These are phyloP conservation scores for Melanotaenia maccullochi DNA, from an alignment of 2,797 vertebrate genomes.

Conservation along the genomic window DNA sequence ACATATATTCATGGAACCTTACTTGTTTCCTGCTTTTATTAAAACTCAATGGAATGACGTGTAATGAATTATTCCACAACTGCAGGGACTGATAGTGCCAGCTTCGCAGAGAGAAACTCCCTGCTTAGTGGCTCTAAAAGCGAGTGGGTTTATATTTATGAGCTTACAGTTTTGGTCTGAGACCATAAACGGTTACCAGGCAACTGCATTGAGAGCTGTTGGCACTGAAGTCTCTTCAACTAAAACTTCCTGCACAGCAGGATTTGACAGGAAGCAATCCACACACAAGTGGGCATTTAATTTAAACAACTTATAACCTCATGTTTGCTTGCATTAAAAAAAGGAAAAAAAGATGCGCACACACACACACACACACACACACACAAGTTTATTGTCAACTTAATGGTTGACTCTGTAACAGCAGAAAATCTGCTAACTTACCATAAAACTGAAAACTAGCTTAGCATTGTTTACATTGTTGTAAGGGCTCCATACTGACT, in stretches of 20 bases:
- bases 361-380: too few relatives aligned
- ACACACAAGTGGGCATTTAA: slow-evolving; percentile 37
- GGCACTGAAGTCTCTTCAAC: slow-evolving; percentile 32
- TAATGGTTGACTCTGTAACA: too few relatives aligned
- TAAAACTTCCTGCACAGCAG: slow-evolving; percentile 32
- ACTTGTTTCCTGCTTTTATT: neutral
- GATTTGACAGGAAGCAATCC: slow-evolving; percentile 34
- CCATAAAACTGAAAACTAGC: too few relatives aligned
- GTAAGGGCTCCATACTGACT: too few relatives aligned
- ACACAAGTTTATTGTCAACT: too few relatives aligned
- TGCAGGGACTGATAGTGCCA: slow-evolving; percentile 10
- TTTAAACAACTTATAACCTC: slow-evolving; percentile 23
- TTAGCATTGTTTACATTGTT: too few relatives aligned
- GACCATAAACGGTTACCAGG: slow-evolving; percentile 64
- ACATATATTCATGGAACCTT: neutral
- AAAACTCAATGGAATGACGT: neutral
- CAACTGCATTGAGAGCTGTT: slow-evolving; percentile 53
- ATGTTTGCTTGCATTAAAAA: slow-evolving; percentile 10
- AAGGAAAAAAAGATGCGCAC: slow-evolving; percentile 1
- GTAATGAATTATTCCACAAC: neutral
- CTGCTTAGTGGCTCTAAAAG: slow-evolving; percentile 13
- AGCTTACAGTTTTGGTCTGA: slow-evolving; percentile 48
- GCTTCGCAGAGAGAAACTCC: slow-evolving; percentile 31
- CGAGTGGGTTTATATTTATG: slow-evolving; percentile 45
- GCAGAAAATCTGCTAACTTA: too few relatives aligned